These are phyloP conservation scores for Spialia ferax DNA, from an alignment of 2,888 invertebrate species.

Conservation along the genomic window DNA sequence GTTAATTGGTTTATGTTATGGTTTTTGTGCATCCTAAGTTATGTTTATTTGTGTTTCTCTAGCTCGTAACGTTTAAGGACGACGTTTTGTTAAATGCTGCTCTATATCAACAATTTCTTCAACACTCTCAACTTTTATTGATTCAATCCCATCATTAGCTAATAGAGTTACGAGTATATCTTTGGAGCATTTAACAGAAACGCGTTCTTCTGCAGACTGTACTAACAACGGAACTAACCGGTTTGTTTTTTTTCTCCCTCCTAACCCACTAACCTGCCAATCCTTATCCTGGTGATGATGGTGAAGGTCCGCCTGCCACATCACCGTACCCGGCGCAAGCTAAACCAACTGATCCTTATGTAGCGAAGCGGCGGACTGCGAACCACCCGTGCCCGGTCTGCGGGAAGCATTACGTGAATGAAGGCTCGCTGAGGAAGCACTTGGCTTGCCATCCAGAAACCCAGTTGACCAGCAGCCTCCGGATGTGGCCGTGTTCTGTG, in stretches of 20 bases:
- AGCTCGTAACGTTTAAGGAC: conserved; percentile 49
- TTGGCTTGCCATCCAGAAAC: conserved; percentile 97
- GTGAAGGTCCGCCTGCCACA: conserved; percentile 87
- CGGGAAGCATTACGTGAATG: conserved; percentile 98
- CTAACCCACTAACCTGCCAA: conserved; percentile 78
- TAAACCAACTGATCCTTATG: conserved; percentile 91
- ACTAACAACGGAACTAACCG: conserved; percentile 77
- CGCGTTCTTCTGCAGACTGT: conserved; percentile 51
- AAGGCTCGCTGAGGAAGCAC: conserved; percentile 95
- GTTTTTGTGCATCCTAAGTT: conserved; percentile 39
- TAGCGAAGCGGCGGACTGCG: conserved; percentile 97
- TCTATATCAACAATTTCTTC: conserved; percentile 10
- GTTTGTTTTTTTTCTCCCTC: conserved; percentile 62
- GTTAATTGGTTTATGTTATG: conserved; percentile 66
- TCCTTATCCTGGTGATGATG: conserved; percentile 82
- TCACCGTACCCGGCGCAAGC: conserved; percentile 86
- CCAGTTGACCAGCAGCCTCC: conserved; percentile 93
- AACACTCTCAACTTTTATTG: background rate
- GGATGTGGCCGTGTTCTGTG: conserved; percentile 98
- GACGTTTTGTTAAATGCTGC: conserved; percentile 48
- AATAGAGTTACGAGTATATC: background rate
- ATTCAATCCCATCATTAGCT: background rate
- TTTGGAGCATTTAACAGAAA: conserved; percentile 47
- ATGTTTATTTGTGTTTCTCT: conserved; percentile 51
- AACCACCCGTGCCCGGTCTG: conserved; percentile 98